Evolutionary conservation across 2,797 vertebrate genomes (phyloP), one percentile per base, ranked within the genome.

Genomic region (Sebastiscus tertius): DNA sequence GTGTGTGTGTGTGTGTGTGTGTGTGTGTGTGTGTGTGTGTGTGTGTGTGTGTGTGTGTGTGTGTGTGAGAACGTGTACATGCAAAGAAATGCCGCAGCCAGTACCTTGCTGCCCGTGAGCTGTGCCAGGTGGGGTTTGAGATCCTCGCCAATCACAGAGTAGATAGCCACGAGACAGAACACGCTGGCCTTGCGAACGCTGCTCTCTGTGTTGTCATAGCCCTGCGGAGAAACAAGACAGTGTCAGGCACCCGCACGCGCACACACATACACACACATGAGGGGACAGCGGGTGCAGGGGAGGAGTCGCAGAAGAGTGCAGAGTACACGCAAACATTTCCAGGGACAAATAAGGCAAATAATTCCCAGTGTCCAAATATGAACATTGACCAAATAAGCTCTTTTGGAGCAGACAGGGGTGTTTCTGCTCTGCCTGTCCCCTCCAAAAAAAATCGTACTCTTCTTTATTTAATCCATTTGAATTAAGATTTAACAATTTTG

Each of bases 101-200:
- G 31, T 96, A 99, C 98, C 98, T 99, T 99, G 95, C 98, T 99
- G 92, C 98, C 98, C 0, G 98, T 99, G 84, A 99, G 98, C 89
- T 98, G 98, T 73, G 97, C 97, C 52, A 99, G 97, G 95, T 99
- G 97, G 89, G 98, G 97, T 91, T 99, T 99, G 88, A 99, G 96
- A 61, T 99, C 98, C 94, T 99, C 98, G 80, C 98, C 98, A 82
- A 99, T 99, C 91, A 99, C 98, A 13, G 98, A 99, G 94, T 99
- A 99, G 94, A 99, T 98, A 24, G 98, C 98, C 89, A 99, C 98
- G 54, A 99, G 93, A 89, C 98, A 99, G 94, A 99, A 99, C 33
- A 99, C 98, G 3, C 98, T 99, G 92, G 98, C 98, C 95, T 99
- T 99, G 75, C 98, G 97, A 87, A 99, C 98, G 3, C 98, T 99